Evolutionary conservation across 2,888 invertebrate genomes (phyloP), one percentile per base, ranked within the genome.

Genomic region (Alloplasta piceator): DNA sequence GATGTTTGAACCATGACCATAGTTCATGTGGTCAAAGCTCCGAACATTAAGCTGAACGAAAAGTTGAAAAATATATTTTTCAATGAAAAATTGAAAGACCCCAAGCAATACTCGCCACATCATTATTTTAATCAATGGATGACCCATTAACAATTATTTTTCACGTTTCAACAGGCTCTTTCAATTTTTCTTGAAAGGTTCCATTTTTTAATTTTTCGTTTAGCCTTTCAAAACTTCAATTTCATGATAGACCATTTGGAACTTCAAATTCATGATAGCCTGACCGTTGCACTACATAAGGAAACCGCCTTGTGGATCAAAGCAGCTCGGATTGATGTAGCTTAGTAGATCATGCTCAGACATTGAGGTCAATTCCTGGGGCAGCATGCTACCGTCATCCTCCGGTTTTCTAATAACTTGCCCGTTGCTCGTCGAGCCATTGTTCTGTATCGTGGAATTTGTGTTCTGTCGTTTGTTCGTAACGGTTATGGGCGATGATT

Each of bases 321-420:
- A 97, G 92, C 97, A 96, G 93, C 96, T 96, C 67, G 97, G 96
- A 93, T 97, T 97, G 86, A 98, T 97, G 93, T 97, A 97, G 91
- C 96, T 97, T 86, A 98, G 94, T 86, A 98, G 94, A 93, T 98
- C 97, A 92, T 96, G 96, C 92, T 97, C 97, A 83, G 96, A 96
- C 95, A 98, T 96, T 87, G 96, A 95, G 7, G 96, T 96, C 86
- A 97, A 94, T 61, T 96, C 95, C 89, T 96, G 96, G 70, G 94
- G 96, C 92, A 94, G 94, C 94, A 95, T 95, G 52, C 85, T 86
- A 10, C 84, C 87, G 26, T 86, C 86, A 41, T 91, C 90, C 43
- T 92, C 92, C 72, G 90, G 87, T 84, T 92, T 93, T 92, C 94
- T 94, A 89, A 93, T 93, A 86, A 93, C 93, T 48, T 88, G 93